A percentile compares a stretch with the other conserved stretches of the same genome.
Conservation (phyloP, 2,113 vertebrate species). For the Todiramphus chloris region DNA sequence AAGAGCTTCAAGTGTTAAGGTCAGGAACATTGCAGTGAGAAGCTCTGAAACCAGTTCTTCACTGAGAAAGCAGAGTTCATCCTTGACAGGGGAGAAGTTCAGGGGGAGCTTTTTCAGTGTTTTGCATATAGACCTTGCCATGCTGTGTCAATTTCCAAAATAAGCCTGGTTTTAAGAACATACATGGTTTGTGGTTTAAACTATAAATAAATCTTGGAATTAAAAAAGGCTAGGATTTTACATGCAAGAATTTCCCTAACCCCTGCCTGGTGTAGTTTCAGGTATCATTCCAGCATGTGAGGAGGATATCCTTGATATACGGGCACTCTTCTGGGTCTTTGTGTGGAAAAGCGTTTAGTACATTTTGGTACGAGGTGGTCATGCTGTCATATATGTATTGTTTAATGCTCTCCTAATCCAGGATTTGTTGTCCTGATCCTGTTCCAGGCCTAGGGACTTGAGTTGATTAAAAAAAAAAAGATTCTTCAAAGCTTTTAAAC, state of each 20-base stretch:
- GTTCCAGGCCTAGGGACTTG: not conserved
- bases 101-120: not conserved
- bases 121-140: not conserved
- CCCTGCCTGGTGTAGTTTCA: not conserved
- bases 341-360: not conserved
- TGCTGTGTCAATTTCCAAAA: not conserved
- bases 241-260: not conserved
- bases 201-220: not conserved
- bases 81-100: not conserved
- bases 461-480: not conserved
- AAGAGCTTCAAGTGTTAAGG: not conserved
- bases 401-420: conserved; percentile 7
- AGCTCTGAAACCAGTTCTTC: not conserved
- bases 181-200: not conserved
- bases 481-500: conserved; percentile 1
- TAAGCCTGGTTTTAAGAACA: not conserved
- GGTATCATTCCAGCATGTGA: not conserved
- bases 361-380: not conserved
- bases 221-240: not conserved
- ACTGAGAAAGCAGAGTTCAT: not conserved
- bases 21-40: not conserved
- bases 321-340: not conserved
- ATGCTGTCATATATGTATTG: not conserved
- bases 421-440: not conserved
- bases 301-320: not conserved